Evolutionary conservation across 2,797 vertebrate species (phyloP).

Genomic region (Brachyalestes nurse): DNA sequence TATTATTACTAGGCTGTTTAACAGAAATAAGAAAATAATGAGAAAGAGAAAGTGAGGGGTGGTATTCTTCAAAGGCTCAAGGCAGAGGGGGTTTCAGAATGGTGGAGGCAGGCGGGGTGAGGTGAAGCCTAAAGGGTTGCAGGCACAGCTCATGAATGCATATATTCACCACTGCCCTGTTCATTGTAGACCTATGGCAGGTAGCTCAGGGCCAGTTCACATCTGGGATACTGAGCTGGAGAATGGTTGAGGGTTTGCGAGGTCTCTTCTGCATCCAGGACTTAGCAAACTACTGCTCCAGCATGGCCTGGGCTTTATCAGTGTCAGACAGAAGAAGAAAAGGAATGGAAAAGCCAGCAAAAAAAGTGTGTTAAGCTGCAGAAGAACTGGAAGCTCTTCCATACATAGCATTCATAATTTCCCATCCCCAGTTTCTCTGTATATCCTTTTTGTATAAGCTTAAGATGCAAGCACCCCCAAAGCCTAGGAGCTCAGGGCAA

Average conservation of each 20-base stretch:
- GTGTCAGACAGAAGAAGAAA: neutral
- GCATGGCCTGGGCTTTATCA: slow-evolving; percentile 34
- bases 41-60: slow-evolving; percentile 23
- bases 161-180: slow-evolving; percentile 53
- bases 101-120: slow-evolving; percentile 11
- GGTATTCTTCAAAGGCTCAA: slow-evolving; percentile 33
- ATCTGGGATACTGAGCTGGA: slow-evolving; percentile 39
- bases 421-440: slow-evolving; percentile 26
- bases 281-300: neutral
- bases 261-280: slow-evolving; percentile 36
- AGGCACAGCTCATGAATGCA: slow-evolving; percentile 51
- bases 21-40: slow-evolving; percentile 29
- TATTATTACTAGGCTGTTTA: slow-evolving; percentile 17
- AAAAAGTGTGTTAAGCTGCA: slow-evolving; percentile 26
- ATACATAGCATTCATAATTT: slow-evolving; percentile 41
- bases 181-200: slow-evolving; percentile 46
- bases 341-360: slow-evolving; percentile 18
- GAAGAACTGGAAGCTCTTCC: slow-evolving; percentile 20
- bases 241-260: slow-evolving; percentile 33
- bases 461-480: neutral
- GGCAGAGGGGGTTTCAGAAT: neutral
- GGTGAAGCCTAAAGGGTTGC: slow-evolving; percentile 39
- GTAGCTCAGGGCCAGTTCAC: slow-evolving; percentile 48
- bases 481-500: slow-evolving; percentile 1
- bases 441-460: slow-evolving; percentile 31